Evolutionary conservation across 2,797 vertebrate genomes (phyloP).

Genomic region (Aldrovandia affinis): DNA sequence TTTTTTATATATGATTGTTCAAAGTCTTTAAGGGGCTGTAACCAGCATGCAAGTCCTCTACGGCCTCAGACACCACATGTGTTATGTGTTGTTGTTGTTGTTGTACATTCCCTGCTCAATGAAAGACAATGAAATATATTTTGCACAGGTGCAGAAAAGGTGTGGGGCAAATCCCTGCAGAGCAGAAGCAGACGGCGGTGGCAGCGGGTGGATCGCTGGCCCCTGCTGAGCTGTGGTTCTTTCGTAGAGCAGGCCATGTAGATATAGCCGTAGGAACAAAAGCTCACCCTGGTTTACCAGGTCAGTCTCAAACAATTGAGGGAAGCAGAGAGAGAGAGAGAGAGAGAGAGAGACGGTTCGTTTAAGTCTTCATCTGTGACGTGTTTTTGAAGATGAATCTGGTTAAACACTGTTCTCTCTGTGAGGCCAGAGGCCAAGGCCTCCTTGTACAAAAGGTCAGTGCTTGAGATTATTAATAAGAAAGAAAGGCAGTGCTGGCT

Average conservation of each 20-base stretch:
- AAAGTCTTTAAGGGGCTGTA: not conserved
- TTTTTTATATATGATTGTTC: constrained; percentile 13
- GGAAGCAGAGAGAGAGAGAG: not conserved
- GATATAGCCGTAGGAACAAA: not conserved
- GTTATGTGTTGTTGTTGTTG: constrained; percentile 1
- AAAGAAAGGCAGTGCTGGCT: not conserved
- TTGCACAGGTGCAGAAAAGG: not conserved
- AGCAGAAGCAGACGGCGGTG: not conserved
- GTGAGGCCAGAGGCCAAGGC: not conserved
- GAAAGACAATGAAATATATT: not conserved
- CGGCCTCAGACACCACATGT: not conserved
- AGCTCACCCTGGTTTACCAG: not conserved
- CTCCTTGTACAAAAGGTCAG: not conserved
- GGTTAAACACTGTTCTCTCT: not conserved
- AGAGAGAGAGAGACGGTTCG: not conserved
- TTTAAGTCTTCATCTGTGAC: not conserved
- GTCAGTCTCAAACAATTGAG: not conserved
- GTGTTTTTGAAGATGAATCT: not conserved
- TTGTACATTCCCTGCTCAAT: not conserved
- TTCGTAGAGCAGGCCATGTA: not conserved
- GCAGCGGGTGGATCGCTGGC: not conserved
- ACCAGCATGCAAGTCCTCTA: constrained; percentile 7
- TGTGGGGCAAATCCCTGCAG: not conserved
- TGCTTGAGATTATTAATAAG: not conserved
- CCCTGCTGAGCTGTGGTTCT: not conserved